phyloP scores from a whole-genome alignment of 2,888 invertebrate genomes.

The Xestobium rufovillosum region DNA sequence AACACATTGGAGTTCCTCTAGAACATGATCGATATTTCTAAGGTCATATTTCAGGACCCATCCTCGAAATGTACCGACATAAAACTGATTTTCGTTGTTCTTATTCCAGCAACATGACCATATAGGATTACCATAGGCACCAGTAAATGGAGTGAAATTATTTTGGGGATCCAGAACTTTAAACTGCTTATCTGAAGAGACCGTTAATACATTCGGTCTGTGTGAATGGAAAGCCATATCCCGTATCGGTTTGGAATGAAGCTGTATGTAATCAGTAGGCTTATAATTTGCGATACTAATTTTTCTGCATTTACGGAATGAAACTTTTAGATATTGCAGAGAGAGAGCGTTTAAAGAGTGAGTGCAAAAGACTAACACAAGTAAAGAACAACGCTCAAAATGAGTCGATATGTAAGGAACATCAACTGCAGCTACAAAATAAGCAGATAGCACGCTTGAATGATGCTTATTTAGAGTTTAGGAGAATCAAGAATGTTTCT shows the following conservation, averaged over 20 bases:
- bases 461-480: slow-evolving; percentile 30
- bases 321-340: slow-evolving; percentile 73
- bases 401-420: slow-evolving; percentile 47
- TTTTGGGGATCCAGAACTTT: slow-evolving; percentile 65
- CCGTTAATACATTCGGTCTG: slow-evolving; percentile 65
- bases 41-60: slow-evolving; percentile 68
- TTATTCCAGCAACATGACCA: slow-evolving; percentile 88
- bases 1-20: slow-evolving; percentile 34
- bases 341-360: slow-evolving; percentile 55
- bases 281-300: slow-evolving; percentile 61
- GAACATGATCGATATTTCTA: slow-evolving; percentile 48
- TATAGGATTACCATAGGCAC: slow-evolving; percentile 51
- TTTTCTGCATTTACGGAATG: slow-evolving; percentile 71
- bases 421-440: slow-evolving; percentile 41
- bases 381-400: slow-evolving; percentile 53
- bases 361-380: slow-evolving; percentile 51
- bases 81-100: slow-evolving; percentile 59
- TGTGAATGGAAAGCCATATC: slow-evolving; percentile 69
- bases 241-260: slow-evolving; percentile 69
- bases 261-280: slow-evolving; percentile 57
- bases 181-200: slow-evolving; percentile 68
- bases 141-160: slow-evolving; percentile 51
- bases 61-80: slow-evolving; percentile 73
- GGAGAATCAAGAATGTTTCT: no score
- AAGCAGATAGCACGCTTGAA: slow-evolving; percentile 29